Evolutionary conservation across 1,140 invertebrate species (phyloP), one percentile per base, ranked within the genome.

Genomic region (Vanessa atalanta): DNA sequence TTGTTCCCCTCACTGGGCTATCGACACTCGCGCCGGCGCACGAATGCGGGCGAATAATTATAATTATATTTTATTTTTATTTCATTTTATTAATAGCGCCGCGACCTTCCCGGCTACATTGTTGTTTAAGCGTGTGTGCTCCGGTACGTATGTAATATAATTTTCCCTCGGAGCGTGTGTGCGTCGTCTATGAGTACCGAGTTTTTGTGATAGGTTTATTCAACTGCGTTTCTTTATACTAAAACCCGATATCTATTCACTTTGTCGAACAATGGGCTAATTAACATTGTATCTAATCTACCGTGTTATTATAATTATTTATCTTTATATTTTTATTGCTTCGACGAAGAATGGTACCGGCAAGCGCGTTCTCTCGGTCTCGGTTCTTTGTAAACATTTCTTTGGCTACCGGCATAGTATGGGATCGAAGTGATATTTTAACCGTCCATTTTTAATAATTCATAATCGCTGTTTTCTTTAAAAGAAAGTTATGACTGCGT

Each of bases 1-100:
- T 90, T 91, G 88, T 78, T 77, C 73, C 70, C 70, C 65, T 72
- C 75, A 65, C 63, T 65, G 70, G 43, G 71, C 73, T 75, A 75
- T 73, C 71, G 72, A 76, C 65, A 75, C 67, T 68, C 65, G 73
- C 74, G 76, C 65, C 66, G 66, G 53, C 66, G 63, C 86, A 88
- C 86, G 84, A 87, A 91, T 89, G 87, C 86, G 87, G 88, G 86
- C 85, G 87, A 88, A 90, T 87, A 87, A 90, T 91, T 89, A 86
- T 88, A 87, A 89, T 89, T 87, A 86, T 83, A 85, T 86, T 86
- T 86, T 88, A 85, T 88, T 89, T 87, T 85, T 88, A 85, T 85
- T 84, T 66, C 84, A 83, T 83, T 83, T 84, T 85, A 87, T 89
- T 88, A 88, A 85, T 87, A 84, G 80, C 73, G 51, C 69, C 73